These are phyloP conservation scores for Ennomos quercinarius DNA, from an alignment of 2,888 invertebrate species.

Conservation along the genomic window DNA sequence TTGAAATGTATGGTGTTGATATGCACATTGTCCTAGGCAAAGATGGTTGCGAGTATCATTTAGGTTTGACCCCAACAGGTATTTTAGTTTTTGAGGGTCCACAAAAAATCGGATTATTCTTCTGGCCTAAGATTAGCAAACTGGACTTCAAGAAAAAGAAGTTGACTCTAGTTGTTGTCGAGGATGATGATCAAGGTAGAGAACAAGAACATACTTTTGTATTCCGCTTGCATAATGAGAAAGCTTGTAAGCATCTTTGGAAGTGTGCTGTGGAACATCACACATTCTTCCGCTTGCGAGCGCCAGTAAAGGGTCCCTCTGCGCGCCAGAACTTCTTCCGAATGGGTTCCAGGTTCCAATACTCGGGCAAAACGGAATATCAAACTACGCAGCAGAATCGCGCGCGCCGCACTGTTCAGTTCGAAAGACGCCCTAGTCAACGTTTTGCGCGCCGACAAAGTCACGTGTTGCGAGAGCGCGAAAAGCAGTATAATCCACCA, in stretches of 20 bases:
- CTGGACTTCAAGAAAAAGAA: slow-evolving; percentile 99
- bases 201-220: slow-evolving; percentile 99
- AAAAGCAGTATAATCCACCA: slow-evolving; percentile 81
- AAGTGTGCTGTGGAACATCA: slow-evolving; percentile 99
- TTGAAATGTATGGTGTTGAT: slow-evolving; percentile 99
- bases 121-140: slow-evolving; percentile 99
- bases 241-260: slow-evolving; percentile 99
- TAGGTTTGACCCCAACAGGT: slow-evolving; percentile 99
- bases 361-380: slow-evolving; percentile 98
- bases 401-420: slow-evolving; percentile 96
- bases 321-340: slow-evolving; percentile 98
- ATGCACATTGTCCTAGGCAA: slow-evolving; percentile 99
- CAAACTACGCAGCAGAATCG: slow-evolving; percentile 97
- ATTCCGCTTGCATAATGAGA: slow-evolving; percentile 97
- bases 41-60: slow-evolving; percentile 97
- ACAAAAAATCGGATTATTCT: slow-evolving; percentile 99
- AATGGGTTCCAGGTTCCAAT: slow-evolving; percentile 98
- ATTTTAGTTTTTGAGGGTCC: slow-evolving; percentile 98
- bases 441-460: slow-evolving; percentile 97
- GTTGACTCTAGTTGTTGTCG: slow-evolving; percentile 97
- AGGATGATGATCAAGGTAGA: slow-evolving; percentile 98
- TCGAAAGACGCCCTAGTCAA: slow-evolving; percentile 98
- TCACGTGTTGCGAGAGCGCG: slow-evolving; percentile 93
- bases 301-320: slow-evolving; percentile 94
- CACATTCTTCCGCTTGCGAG: slow-evolving; percentile 98